A percentile compares a stretch with the other conserved stretches of the same genome.
phyloP scores from a whole-genome alignment of 1,140 invertebrate species.

The Littorina saxatilis region DNA sequence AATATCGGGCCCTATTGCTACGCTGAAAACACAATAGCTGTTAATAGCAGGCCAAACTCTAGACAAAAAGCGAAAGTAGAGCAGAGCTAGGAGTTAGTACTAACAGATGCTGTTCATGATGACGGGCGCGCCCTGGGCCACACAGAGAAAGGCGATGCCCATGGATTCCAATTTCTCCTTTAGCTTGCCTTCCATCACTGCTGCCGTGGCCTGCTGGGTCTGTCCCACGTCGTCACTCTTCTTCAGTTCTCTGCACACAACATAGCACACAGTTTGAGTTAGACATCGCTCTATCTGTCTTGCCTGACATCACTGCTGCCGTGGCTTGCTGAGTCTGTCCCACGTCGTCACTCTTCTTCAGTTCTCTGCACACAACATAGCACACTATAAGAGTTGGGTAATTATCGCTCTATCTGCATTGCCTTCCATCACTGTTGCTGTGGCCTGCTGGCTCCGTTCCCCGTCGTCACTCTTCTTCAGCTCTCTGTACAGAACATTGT shows the following conservation, averaged over 20 bases:
- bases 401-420: too few relatives aligned
- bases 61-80: too few relatives aligned
- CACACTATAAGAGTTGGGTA: too few relatives aligned
- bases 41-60: too few relatives aligned
- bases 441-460: too few relatives aligned
- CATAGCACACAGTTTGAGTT: background rate
- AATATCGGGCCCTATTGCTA: too few relatives aligned
- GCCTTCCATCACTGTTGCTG: too few relatives aligned
- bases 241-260: constrained; percentile 47
- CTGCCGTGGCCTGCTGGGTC: constrained; percentile 50
- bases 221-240: constrained; percentile 31
- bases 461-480: too few relatives aligned
- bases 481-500: too few relatives aligned
- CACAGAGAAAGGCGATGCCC: constrained; percentile 67
- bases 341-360: background rate
- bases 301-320: background rate
- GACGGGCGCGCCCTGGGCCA: constrained; percentile 53
- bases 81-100: too few relatives aligned
- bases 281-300: constrained; percentile 3
- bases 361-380: too few relatives aligned
- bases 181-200: constrained; percentile 73
- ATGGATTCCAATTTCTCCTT: constrained; percentile 73
- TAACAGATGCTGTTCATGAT: constrained; percentile 46
- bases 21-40: too few relatives aligned
- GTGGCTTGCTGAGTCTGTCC: background rate